Evolutionary conservation across 1,140 invertebrate species (phyloP), one percentile per base, ranked within the genome.

Genomic region (Oppia nitens): DNA sequence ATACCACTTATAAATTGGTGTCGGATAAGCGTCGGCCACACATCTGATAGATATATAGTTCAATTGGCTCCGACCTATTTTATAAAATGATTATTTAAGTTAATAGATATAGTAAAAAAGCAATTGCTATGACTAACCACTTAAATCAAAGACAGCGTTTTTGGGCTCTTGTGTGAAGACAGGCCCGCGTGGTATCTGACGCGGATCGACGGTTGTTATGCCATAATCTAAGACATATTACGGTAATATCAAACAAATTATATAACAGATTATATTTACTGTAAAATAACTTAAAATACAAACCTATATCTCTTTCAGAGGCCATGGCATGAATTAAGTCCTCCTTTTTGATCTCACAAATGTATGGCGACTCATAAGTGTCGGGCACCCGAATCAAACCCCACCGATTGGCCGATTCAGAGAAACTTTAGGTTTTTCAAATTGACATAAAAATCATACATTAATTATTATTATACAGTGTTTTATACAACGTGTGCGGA

Each of bases 1-100:
- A 67, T 80, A 95, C 91, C 91, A 96, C 68, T 83, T 78, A 70
- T 96, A 98, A 4, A 80, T 82, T 0, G 91, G 87, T 14, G 84
- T 78, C 2, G 93, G 92, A 73, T 84, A 94, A 1, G 87, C 91
- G 52, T 81, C 82, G 60, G 90, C 90, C 56, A 87, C 73, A 72
- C 90, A 95, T 64, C 80, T 83, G 1, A 91, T 68, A 0, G 81
- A 76, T 2, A 88, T 78, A 73, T 87, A 79, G 67, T 88, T 83
- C 47, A 77, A 79, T 52, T 81, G 66, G 51, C 74, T 77, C 61
- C 76, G 75, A 55, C 57, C 56, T 14, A 6, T 6, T 21, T 50
- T 6, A 6, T 50, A 21, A 50, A 25, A 50, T 20, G n/a, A 20
- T 6, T 6, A n/a, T n/a, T n/a, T n/a, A n/a, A n/a, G n/a, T n/a